phyloP scores from a whole-genome alignment of 1,140 invertebrate species.

The Tetragnatha versicolor region DNA sequence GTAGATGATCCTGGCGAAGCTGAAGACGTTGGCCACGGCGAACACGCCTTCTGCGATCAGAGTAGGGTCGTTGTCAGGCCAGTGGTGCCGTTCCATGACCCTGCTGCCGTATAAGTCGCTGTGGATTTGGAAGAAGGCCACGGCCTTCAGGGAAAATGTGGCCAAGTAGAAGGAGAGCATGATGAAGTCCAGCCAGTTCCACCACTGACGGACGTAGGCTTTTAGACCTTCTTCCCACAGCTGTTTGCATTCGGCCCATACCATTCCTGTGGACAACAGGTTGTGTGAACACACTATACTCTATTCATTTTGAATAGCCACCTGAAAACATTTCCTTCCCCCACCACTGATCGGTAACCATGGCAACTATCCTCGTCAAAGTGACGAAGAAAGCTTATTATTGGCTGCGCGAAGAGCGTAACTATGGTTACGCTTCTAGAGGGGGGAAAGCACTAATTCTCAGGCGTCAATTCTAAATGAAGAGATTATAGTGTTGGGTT shows the following conservation, averaged over 20 bases:
- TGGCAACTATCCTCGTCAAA: no score
- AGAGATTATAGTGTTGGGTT: no score
- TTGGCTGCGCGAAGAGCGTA: no score
- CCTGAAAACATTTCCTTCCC: no score
- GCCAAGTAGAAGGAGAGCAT: slow-evolving; percentile 71
- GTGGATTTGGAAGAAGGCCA: slow-evolving; percentile 68
- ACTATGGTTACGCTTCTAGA: no score
- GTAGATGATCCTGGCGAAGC: slow-evolving; percentile 70
- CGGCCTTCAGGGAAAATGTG: slow-evolving; percentile 67
- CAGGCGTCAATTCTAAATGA: no score
- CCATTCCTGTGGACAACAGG: slow-evolving; percentile 64
- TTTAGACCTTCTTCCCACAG: slow-evolving; percentile 70
- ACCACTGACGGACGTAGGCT: slow-evolving; percentile 70
- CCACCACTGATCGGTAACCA: no score
- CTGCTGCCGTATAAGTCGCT: slow-evolving; percentile 55
- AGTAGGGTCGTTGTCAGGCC: slow-evolving; percentile 70
- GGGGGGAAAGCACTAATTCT: no score
- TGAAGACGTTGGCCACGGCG: slow-evolving; percentile 71
- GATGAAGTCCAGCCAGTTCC: slow-evolving; percentile 71
- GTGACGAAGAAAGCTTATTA: no score
- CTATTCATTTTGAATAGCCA: no score
- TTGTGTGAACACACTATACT: no score
- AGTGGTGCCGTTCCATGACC: slow-evolving; percentile 63
- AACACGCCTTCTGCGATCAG: slow-evolving; percentile 70
- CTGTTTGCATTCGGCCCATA: slow-evolving; percentile 71